These are phyloP conservation scores for Olivierus martensii DNA, from an alignment of 1,140 invertebrate species.

Conservation along the genomic window DNA sequence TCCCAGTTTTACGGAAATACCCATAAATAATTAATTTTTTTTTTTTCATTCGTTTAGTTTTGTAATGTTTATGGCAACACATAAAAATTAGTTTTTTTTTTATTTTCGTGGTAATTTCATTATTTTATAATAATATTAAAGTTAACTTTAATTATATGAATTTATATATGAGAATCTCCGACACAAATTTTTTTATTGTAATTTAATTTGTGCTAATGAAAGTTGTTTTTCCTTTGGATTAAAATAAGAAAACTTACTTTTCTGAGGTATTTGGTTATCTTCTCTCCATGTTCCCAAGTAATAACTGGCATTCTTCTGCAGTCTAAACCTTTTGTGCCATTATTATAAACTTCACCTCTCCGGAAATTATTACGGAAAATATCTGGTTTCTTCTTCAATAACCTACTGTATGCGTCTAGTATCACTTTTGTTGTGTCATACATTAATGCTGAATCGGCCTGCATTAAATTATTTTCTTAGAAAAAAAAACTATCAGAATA, in stretches of 20 bases:
- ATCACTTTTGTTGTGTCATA: constrained; percentile 82
- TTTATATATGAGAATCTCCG: too few relatives aligned
- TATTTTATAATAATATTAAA: too few relatives aligned
- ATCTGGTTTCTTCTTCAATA: constrained; percentile 65
- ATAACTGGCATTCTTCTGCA: constrained; percentile 56
- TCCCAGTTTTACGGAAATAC: too few relatives aligned
- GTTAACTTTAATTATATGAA: too few relatives aligned
- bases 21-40: too few relatives aligned
- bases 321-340: constrained; percentile 53
- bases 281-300: constrained; percentile 74
- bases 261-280: constrained; percentile 64
- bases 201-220: too few relatives aligned
- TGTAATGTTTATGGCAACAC: too few relatives aligned
- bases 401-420: constrained; percentile 74
- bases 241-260: too few relatives aligned
- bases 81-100: too few relatives aligned
- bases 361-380: constrained; percentile 49
- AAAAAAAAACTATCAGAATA: not conserved
- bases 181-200: too few relatives aligned
- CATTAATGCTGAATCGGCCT: constrained; percentile 59
- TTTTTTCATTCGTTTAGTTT: too few relatives aligned
- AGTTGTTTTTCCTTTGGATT: not conserved
- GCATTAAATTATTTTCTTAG: not conserved
- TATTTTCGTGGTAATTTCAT: too few relatives aligned
- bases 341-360: constrained; percentile 37